A percentile compares a stretch with the other conserved stretches of the same genome.
Evolutionary conservation across 1,140 invertebrate genomes (phyloP).

Genomic region (Ectropis grisescens): DNA sequence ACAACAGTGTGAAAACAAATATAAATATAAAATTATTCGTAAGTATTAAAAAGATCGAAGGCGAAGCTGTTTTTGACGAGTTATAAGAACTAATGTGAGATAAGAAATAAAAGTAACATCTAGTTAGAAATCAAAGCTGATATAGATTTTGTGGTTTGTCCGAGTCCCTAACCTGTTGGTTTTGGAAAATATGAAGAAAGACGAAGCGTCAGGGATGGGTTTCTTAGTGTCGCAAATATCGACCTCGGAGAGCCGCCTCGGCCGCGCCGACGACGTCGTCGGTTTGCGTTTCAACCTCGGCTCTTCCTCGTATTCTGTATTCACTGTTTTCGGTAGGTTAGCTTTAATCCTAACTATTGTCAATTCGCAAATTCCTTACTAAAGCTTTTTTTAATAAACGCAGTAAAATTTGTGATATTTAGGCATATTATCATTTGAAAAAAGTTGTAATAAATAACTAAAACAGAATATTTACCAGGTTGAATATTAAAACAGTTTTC

Average conservation of each 20-base stretch:
- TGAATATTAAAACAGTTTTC: too few species aligned
- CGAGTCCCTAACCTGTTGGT: conserved; percentile 84
- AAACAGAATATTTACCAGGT: too few species aligned
- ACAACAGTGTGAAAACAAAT: conserved; percentile 11
- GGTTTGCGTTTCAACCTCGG: conserved; percentile 58
- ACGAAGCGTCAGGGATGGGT: conserved; percentile 93
- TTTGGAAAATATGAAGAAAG: conserved; percentile 96
- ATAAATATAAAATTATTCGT: conserved; percentile 7
- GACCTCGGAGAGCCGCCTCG: conserved; percentile 92
- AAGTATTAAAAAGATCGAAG: too few species aligned
- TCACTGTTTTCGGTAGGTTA: conserved; percentile 51
- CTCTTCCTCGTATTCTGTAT: conserved; percentile 56
- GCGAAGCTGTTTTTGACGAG: too few species aligned
- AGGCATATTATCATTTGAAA: too few species aligned
- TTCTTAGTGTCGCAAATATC: conserved; percentile 89
- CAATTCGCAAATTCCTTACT: too few species aligned
- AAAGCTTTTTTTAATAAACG: background rate
- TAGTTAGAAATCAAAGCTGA: conserved; percentile 28
- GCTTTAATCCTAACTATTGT: conserved; percentile 8
- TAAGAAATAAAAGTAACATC: conserved; percentile 30
- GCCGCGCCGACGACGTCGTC: conserved; percentile 77
- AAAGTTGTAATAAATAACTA: too few species aligned
- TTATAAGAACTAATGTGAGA: too few species aligned
- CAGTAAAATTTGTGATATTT: too few species aligned
- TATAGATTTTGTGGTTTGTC: conserved; percentile 16